Percentiles rank a stretch among this genome's conserved stretches.
Evolutionary conservation across 2,888 invertebrate species (phyloP).

Genomic region (Tenthredo scrophulariae): DNA sequence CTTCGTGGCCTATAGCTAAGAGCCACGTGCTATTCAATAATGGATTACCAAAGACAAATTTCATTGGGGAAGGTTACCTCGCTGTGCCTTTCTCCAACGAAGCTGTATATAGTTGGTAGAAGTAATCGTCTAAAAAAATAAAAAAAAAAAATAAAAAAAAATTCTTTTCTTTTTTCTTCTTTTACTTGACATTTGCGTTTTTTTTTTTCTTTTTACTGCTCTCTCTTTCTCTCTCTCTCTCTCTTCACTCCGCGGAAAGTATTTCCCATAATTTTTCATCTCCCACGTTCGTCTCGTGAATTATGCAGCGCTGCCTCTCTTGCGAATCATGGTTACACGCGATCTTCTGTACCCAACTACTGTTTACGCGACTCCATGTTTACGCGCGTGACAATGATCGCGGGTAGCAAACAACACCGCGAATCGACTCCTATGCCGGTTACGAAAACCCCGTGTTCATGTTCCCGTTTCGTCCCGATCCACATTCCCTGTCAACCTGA

Average conservation of each 20-base stretch:
- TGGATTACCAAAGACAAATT: conserved; percentile 72
- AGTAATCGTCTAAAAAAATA: background rate
- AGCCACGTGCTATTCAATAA: conserved; percentile 67
- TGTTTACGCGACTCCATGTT: conserved; percentile 36
- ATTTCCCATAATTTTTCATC: conserved; percentile 43
- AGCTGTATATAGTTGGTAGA: background rate
- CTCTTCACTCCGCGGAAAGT: background rate
- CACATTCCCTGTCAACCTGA: conserved; percentile 36
- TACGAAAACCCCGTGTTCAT: background rate
- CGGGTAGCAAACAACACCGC: conserved; percentile 11
- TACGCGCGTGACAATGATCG: conserved; percentile 43
- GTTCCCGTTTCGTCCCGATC: background rate
- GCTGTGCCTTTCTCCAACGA: background rate
- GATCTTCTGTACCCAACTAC: conserved; percentile 25
- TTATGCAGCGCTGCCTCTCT: conserved; percentile 15
- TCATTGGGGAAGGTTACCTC: conserved; percentile 63
- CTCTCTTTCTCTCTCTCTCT: background rate
- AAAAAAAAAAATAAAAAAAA: too few species aligned
- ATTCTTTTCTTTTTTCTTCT: background rate
- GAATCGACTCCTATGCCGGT: background rate
- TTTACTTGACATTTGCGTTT: background rate
- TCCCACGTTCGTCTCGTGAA: conserved; percentile 26
- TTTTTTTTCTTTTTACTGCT: background rate
- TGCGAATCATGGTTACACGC: background rate
- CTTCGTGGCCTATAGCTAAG: conserved; percentile 56